Evolutionary conservation across 2,113 vertebrate species (phyloP).

Genomic region (Varanus salvator): DNA sequence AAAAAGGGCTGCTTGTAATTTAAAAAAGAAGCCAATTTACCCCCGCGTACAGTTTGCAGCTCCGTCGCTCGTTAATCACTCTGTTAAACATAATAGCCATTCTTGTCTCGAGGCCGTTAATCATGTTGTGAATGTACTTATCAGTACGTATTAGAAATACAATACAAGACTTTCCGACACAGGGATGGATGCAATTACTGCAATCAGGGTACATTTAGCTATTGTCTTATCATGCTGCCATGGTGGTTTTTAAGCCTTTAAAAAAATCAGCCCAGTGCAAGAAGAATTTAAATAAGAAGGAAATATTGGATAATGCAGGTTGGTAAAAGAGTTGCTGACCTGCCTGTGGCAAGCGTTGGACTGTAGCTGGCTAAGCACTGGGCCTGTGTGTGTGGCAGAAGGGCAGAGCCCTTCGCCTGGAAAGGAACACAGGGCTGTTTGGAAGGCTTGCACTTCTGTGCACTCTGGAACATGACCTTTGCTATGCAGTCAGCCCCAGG

Average conservation of each 20-base stretch:
- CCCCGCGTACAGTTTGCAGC: constrained; percentile 50
- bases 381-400: neutral
- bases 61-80: constrained; percentile 74
- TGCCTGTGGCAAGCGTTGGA: neutral
- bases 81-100: constrained; percentile 77
- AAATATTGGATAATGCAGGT: rapidly evolving
- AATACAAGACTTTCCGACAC: constrained; percentile 64
- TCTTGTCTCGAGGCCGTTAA: constrained; percentile 77
- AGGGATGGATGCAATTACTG: constrained; percentile 71
- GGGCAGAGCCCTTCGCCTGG: neutral
- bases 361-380: neutral
- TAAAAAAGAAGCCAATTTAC: constrained; percentile 73
- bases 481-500: neutral
- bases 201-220: constrained; percentile 74
- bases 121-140: constrained; percentile 78
- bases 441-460: neutral
- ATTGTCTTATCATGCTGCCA: constrained; percentile 51
- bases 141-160: constrained; percentile 74
- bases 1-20: constrained; percentile 67
- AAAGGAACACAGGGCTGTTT: neutral
- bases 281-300: constrained; percentile 26
- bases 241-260: constrained; percentile 6
- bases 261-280: constrained; percentile 19
- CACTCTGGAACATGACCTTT: neutral
- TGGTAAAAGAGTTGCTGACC: neutral